phyloP scores from a whole-genome alignment of 2,113 vertebrate genomes.

The Coracopsis vasa region DNA sequence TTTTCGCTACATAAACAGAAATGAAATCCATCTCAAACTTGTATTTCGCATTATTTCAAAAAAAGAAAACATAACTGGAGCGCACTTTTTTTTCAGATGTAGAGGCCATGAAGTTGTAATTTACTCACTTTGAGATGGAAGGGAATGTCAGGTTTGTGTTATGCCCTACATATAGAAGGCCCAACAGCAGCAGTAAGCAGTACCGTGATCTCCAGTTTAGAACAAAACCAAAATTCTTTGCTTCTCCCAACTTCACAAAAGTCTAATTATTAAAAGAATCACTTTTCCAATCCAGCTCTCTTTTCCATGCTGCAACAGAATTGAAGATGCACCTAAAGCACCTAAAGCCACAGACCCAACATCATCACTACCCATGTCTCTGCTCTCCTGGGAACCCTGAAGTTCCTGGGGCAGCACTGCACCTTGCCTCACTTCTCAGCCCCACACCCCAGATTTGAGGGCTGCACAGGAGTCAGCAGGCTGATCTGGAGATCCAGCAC shows the following conservation, averaged over 20 bases:
- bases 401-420: background rate
- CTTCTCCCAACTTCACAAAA: background rate
- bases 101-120: background rate
- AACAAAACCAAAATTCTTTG: background rate
- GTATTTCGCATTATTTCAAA: background rate
- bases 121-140: background rate
- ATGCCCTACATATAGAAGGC: background rate
- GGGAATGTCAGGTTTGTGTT: background rate
- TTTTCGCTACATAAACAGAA: background rate
- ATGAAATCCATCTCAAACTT: background rate
- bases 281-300: background rate
- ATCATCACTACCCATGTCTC: fast-evolving
- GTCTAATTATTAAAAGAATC: background rate
- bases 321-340: background rate
- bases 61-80: background rate
- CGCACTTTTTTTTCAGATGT: background rate
- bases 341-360: background rate
- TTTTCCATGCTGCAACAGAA: background rate
- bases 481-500: background rate
- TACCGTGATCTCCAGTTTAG: background rate
- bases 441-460: background rate
- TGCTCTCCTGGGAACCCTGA: background rate
- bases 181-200: background rate
- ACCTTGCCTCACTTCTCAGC: background rate
- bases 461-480: fast-evolving